Evolutionary conservation across 2,113 vertebrate species (phyloP).

Genomic region (Xiphophorus hellerii): DNA sequence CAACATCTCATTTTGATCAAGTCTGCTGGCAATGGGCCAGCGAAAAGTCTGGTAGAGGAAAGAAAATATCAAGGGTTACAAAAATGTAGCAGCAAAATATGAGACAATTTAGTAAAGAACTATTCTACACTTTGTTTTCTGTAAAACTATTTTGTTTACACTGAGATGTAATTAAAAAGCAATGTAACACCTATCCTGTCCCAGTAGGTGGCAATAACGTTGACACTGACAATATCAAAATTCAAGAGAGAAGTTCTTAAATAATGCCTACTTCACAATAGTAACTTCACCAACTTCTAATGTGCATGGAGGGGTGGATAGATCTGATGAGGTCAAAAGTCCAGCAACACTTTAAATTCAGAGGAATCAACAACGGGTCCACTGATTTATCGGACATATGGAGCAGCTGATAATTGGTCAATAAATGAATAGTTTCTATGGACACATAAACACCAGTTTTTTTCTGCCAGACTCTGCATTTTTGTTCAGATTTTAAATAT

Average conservation of each 20-base stretch:
- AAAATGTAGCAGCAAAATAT: neutral
- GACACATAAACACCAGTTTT: no score
- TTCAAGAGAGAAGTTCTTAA: neutral
- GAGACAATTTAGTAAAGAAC: neutral
- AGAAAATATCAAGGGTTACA: conserved; percentile 1
- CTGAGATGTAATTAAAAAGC: neutral
- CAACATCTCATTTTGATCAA: conserved; percentile 90
- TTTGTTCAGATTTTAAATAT: no score
- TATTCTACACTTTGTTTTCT: neutral
- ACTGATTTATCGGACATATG: no score
- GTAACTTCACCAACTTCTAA: neutral
- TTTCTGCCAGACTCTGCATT: no score
- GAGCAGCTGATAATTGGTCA: no score
- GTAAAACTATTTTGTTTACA: neutral
- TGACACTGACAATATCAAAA: neutral
- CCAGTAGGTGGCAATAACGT: neutral
- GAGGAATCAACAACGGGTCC: neutral
- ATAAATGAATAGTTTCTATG: no score
- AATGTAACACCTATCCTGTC: neutral
- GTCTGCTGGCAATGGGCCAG: conserved; percentile 89
- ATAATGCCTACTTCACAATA: neutral
- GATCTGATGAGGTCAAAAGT: neutral
- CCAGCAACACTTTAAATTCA: neutral
- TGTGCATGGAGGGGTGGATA: neutral
- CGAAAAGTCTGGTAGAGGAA: conserved; percentile 84